These are phyloP conservation scores for Marcusenius ussheri DNA, from an alignment of 2,113 vertebrate species.

Conservation along the genomic window DNA sequence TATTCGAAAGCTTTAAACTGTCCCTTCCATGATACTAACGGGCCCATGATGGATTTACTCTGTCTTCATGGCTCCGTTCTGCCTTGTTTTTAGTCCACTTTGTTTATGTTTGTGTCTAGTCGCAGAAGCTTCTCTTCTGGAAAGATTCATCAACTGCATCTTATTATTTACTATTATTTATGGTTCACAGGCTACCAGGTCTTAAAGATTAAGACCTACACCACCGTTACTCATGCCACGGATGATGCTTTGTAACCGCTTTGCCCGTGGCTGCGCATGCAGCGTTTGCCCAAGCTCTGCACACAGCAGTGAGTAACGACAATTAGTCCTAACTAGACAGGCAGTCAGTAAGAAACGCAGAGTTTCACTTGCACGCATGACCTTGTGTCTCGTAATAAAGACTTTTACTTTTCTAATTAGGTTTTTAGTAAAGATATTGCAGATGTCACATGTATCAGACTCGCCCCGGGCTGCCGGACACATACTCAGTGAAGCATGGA, in stretches of 20 bases:
- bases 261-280: neutral
- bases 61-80: slow-evolving; percentile 50
- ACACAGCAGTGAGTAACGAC: neutral
- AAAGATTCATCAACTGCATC: slow-evolving; percentile 42
- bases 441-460: no score
- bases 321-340: neutral
- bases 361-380: neutral
- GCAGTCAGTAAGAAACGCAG: neutral
- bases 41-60: slow-evolving; percentile 52
- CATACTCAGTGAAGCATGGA: neutral
- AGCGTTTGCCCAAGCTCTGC: no score
- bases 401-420: neutral
- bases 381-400: neutral
- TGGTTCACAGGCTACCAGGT: slow-evolving; percentile 28
- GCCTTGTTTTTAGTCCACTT: slow-evolving; percentile 34
- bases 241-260: slow-evolving; percentile 37
- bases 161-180: slow-evolving; percentile 32
- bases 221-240: slow-evolving; percentile 28
- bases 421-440: neutral
- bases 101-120: slow-evolving; percentile 50
- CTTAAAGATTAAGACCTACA: slow-evolving; percentile 40
- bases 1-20: slow-evolving; percentile 59
- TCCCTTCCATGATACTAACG: slow-evolving; percentile 46
- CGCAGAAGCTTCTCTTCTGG: slow-evolving; percentile 31
- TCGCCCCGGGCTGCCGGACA: neutral